Evolutionary conservation across 2,113 vertebrate genomes (phyloP).

Genomic region (Athene noctua): DNA sequence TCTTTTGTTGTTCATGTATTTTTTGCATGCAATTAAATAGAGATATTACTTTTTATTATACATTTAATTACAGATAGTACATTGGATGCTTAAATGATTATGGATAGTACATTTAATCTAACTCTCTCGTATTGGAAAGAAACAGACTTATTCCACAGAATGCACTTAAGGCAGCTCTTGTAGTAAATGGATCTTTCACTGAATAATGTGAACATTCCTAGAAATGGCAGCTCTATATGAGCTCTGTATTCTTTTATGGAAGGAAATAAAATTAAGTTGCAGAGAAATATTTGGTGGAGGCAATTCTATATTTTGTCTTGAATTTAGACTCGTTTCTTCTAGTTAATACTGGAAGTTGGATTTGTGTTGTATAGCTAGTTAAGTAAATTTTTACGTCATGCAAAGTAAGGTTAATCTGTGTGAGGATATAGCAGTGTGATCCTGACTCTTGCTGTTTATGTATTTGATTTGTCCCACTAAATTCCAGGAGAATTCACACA

Average conservation of each 20-base stretch:
- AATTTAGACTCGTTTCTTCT: background rate
- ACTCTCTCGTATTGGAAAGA: background rate
- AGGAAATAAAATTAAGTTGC: background rate
- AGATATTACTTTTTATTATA: background rate
- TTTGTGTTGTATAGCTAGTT: background rate
- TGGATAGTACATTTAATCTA: background rate
- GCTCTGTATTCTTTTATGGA: background rate
- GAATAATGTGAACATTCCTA: background rate
- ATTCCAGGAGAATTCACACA: background rate
- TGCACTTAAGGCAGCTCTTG: background rate
- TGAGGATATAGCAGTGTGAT: background rate
- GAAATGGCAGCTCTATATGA: background rate
- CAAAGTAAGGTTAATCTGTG: background rate
- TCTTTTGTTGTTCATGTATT: background rate
- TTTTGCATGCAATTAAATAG: background rate
- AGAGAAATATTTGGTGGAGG: background rate
- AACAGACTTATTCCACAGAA: background rate
- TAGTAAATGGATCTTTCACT: background rate
- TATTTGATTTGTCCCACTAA: background rate
- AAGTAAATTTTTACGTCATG: background rate
- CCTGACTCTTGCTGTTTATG: background rate
- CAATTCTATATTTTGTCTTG: background rate
- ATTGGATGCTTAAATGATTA: background rate
- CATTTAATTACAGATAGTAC: background rate
- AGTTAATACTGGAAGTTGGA: background rate